Evolutionary conservation across 2,888 invertebrate genomes (phyloP).

Genomic region (Rhingia rostrata): DNA sequence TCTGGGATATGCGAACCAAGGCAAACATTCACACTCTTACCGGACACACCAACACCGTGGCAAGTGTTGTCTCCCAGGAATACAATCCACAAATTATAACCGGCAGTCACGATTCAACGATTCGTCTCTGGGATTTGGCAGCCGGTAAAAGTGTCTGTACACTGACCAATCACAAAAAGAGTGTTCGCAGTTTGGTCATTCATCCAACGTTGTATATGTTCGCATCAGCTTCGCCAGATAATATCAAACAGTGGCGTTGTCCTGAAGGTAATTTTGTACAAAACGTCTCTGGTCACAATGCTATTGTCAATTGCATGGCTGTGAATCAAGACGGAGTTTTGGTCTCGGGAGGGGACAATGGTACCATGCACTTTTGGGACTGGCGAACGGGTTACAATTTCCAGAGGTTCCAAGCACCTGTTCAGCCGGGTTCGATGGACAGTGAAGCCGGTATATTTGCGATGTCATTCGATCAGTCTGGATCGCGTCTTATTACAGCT

Average conservation of each 20-base stretch:
- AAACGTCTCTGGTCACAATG: conserved; percentile 97
- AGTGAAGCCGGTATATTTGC: conserved; percentile 99
- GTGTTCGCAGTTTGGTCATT: conserved; percentile 90
- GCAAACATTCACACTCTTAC: conserved; percentile 98
- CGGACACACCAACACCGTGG: conserved; percentile 98
- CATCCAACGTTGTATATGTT: conserved; percentile 95
- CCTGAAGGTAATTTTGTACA: conserved; percentile 99
- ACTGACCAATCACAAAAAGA: conserved; percentile 99
- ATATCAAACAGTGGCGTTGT: conserved; percentile 99
- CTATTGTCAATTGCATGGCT: conserved; percentile 98
- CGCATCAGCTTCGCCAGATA: conserved; percentile 98
- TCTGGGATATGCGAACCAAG: conserved; percentile 99
- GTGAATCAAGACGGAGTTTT: conserved; percentile 97
- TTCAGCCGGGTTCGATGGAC: conserved; percentile 99
- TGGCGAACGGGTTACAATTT: conserved; percentile 99
- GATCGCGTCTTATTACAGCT: conserved; percentile 95
- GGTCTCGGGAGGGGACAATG: conserved; percentile 99
- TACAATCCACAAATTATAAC: conserved; percentile 97
- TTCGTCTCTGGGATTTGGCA: conserved; percentile 98
- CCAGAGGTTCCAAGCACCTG: conserved; percentile 95
- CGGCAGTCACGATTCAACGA: conserved; percentile 97
- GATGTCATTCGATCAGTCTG: conserved; percentile 97
- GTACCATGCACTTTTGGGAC: conserved; percentile 98
- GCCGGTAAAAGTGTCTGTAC: conserved; percentile 97
- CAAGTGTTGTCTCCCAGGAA: conserved; percentile 95